These are phyloP conservation scores for Peromyscus californicus DNA, from an alignment of 2,113 vertebrate genomes.

Conservation along the genomic window DNA sequence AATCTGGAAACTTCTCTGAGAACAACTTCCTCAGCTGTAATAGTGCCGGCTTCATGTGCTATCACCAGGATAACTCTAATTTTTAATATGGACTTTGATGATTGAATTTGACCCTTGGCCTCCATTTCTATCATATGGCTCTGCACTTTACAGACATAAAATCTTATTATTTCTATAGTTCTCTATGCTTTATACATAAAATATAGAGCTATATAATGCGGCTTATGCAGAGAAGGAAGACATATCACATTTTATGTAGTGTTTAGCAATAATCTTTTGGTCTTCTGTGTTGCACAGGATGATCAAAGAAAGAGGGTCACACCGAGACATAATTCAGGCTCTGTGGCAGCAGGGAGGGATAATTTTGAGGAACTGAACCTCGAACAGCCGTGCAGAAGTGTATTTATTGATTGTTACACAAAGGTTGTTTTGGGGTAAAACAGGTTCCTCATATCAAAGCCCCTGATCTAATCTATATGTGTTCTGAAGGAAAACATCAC, in stretches of 20 bases:
- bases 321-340: background rate
- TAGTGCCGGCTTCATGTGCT: background rate
- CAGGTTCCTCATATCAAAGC: background rate
- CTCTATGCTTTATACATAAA: background rate
- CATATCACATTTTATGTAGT: background rate
- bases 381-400: background rate
- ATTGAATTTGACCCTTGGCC: conserved; percentile 9
- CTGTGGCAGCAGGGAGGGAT: background rate
- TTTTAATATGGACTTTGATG: conserved; percentile 37
- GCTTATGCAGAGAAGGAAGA: background rate
- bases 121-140: background rate
- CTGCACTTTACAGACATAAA: background rate
- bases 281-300: background rate
- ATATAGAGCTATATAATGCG: background rate
- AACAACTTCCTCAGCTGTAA: background rate
- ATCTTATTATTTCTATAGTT: background rate
- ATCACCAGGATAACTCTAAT: background rate
- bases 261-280: background rate
- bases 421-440: background rate
- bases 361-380: background rate
- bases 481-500: background rate
- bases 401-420: background rate
- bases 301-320: background rate
- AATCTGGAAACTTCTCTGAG: background rate
- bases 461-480: background rate